These are phyloP conservation scores for Tarsius wallacei DNA, from an alignment of 2,797 vertebrate species.

Conservation along the genomic window DNA sequence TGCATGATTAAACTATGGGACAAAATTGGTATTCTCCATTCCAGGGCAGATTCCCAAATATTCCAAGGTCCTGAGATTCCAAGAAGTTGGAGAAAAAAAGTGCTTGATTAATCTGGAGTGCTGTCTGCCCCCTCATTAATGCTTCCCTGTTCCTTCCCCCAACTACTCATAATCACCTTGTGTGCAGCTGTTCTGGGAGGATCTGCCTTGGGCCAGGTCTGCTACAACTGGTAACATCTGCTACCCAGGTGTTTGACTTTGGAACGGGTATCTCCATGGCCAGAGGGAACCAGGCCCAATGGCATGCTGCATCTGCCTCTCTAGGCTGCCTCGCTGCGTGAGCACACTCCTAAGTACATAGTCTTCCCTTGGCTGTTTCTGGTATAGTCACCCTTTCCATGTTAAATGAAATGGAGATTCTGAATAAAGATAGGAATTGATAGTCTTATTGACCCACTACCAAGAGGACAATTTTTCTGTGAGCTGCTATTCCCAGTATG, in stretches of 20 bases:
- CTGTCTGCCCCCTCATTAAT: not conserved
- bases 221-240: conserved; percentile 57
- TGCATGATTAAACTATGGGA: conserved; percentile 67
- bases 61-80: conserved; percentile 62
- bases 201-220: conserved; percentile 49
- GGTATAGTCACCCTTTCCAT: not conserved
- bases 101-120: conserved; percentile 65
- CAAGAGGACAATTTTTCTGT: not conserved
- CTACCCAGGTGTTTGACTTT: conserved; percentile 69
- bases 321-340: not conserved
- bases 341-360: not conserved
- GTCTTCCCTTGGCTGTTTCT: not conserved
- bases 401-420: not conserved
- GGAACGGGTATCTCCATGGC: conserved; percentile 2
- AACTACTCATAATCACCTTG: conserved; percentile 29
- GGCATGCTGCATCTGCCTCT: not conserved
- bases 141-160: not conserved
- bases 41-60: conserved; percentile 66
- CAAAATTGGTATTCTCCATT: conserved; percentile 54
- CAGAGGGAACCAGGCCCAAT: not conserved
- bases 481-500: not conserved
- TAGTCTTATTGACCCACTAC: not conserved
- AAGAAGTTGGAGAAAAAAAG: conserved; percentile 37
- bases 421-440: not conserved
- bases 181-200: conserved; percentile 53